Evolutionary conservation across 2,797 vertebrate species (phyloP).

Genomic region (Mastacembelus armatus): DNA sequence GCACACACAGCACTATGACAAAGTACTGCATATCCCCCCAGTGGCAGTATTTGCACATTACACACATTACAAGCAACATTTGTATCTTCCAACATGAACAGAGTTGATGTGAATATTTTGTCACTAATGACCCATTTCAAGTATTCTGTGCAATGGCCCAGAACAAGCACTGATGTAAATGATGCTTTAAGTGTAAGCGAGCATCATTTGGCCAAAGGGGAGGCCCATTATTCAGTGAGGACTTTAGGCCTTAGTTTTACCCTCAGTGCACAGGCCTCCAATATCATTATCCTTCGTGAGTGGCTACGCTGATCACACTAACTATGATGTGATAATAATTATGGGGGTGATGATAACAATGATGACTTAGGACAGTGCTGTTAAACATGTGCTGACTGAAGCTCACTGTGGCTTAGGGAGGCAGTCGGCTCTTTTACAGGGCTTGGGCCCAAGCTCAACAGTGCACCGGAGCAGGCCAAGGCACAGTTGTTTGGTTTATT

Average conservation of each 20-base stretch:
- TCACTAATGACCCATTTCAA: constrained; percentile 71
- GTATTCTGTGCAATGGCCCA: constrained; percentile 69
- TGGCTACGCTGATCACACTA: constrained; percentile 63
- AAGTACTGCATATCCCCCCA: constrained; percentile 57
- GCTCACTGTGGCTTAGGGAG: constrained; percentile 27
- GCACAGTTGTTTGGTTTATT: constrained; percentile 8
- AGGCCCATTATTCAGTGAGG: constrained; percentile 64
- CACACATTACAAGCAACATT: constrained; percentile 75
- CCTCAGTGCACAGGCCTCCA: constrained; percentile 38
- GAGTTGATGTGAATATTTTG: constrained; percentile 71
- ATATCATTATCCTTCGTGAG: constrained; percentile 64
- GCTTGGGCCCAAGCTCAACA: background rate
- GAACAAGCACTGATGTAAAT: constrained; percentile 77
- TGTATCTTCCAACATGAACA: constrained; percentile 64
- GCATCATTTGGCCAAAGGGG: constrained; percentile 73
- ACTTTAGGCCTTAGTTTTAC: constrained; percentile 53
- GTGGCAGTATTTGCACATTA: constrained; percentile 74
- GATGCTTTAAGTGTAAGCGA: constrained; percentile 75
- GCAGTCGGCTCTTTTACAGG: constrained; percentile 15
- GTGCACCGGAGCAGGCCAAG: constrained; percentile 5
- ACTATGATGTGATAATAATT: constrained; percentile 70
- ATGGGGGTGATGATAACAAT: constrained; percentile 56
- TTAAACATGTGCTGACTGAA: constrained; percentile 53
- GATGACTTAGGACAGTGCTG: constrained; percentile 55
- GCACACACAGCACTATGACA: constrained; percentile 50